Percentiles rank a stretch among this genome's conserved stretches.
Conservation (phyloP, 2,113 vertebrate species). For the Sigmodon hispidus region DNA sequence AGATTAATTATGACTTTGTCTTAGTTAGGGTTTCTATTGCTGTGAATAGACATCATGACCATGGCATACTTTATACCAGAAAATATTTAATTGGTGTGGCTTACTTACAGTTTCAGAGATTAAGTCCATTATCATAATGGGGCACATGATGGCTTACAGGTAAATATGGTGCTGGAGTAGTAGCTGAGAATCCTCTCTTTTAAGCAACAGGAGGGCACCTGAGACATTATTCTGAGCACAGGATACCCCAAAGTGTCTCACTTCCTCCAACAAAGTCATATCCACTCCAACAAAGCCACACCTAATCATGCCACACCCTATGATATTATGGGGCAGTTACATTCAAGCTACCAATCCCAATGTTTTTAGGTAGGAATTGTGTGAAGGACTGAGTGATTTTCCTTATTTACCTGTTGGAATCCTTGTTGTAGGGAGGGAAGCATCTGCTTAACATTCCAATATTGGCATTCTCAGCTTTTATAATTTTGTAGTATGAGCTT, state of each 20-base stretch:
- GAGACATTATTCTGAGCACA: background rate
- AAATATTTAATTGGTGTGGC: background rate
- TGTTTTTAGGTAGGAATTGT: background rate
- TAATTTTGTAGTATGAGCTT: background rate
- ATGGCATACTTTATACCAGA: background rate
- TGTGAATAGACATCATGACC: background rate
- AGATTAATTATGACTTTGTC: background rate
- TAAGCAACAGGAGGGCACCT: background rate
- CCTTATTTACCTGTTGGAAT: background rate
- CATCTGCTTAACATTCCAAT: background rate
- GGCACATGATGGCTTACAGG: too few relatives aligned
- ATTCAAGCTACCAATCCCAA: background rate
- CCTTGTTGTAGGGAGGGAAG: constrained; percentile 11
- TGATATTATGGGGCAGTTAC: background rate
- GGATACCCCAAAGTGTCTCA: background rate
- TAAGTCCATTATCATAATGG: background rate
- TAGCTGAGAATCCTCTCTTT: background rate
- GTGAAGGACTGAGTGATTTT: too few relatives aligned
- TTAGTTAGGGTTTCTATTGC: background rate
- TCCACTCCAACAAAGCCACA: background rate
- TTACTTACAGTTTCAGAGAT: background rate
- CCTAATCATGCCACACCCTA: too few relatives aligned
- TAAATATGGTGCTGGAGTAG: background rate
- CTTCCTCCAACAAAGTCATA: background rate
- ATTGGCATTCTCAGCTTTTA: background rate